Evolutionary conservation across 2,113 vertebrate species (phyloP).

Genomic region (pig (Sus scrofa)): DNA sequence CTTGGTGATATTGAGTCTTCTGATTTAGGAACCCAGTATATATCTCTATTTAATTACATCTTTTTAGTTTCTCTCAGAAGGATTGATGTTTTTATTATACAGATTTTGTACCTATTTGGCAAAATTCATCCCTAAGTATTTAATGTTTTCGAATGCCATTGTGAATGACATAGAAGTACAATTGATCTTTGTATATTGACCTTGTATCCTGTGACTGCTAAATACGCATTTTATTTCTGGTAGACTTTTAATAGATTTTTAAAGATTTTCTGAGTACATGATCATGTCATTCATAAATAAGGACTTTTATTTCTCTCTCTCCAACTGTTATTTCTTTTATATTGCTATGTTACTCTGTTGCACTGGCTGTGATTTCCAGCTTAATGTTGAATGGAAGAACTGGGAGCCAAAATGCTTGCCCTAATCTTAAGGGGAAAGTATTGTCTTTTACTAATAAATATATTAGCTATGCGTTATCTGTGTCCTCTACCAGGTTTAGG

Average conservation of each 20-base stretch:
- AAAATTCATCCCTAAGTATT: not conserved
- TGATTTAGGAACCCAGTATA: not conserved
- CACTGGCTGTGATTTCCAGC: not conserved
- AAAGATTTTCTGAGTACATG: not conserved
- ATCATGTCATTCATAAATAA: not conserved
- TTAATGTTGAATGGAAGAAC: not conserved
- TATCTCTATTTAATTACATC: not conserved
- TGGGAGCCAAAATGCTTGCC: not conserved
- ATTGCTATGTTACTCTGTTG: not conserved
- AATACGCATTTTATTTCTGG: not conserved
- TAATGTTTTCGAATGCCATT: not conserved
- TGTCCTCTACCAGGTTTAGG: not conserved
- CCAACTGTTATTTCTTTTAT: not conserved
- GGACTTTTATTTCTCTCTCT: not conserved
- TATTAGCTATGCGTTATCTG: not conserved
- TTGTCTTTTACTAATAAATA: not conserved
- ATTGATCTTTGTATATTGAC: not conserved
- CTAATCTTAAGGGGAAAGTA: not conserved
- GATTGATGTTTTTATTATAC: not conserved
- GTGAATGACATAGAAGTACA: not conserved
- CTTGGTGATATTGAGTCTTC: not conserved
- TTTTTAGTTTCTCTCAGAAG: slow-evolving; percentile 1
- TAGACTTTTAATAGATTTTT: not conserved
- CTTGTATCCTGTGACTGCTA: not conserved
- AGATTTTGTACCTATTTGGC: not conserved